Base-by-base conservation (phyloP, 2,888 invertebrate species). In the Erannis defoliaria region DNA sequence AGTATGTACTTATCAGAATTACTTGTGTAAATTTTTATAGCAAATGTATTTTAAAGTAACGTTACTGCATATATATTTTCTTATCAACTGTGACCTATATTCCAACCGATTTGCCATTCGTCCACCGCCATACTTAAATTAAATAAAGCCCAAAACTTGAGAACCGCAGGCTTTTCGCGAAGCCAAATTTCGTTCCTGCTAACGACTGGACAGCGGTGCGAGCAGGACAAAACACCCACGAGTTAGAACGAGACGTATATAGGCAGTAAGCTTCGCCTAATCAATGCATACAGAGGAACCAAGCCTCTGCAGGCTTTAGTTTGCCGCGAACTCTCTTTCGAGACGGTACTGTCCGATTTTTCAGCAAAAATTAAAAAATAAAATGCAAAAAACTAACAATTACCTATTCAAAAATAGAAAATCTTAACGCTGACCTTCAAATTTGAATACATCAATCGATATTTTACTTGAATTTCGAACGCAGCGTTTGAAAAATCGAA, bases 121-220 rank as follows among this genome's bases (percentile, higher is more conserved):
- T 35, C 10, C 16, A 21, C 4, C n/a, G 12, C 45, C 45, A 18
- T 50, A 40, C 14, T 35, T 37, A 42, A 57, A 57, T 57, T 63
- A 55, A 64, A 65, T 67, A 69, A 43, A 57, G 14, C 18, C 31
- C 51, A 8, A 57, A 35, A 55, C n/a, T 90, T 90, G 88, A 81
- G 88, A 84, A 82, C 65, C 90, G 53, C 73, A 75, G 76, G 74
- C 71, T 73, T 75, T 79, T 80, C 75, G 81, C 81, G 75, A 85
- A 86, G 91, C 91, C 90, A 89, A 91, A 92, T 85, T 90, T 91
- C 84, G 86, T 82, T 82, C 76, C 76, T 79, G 82, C 78, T 82
- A 82, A 79, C 78, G 78, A 79, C 76, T 79, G 72, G 75, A 76
- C 76, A 73, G 68, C 73, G 61, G 88, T 50, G 80, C 46, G 83